These are phyloP conservation scores for Alectoris magna DNA, from an alignment of 2,797 vertebrate genomes.

Conservation along the genomic window DNA sequence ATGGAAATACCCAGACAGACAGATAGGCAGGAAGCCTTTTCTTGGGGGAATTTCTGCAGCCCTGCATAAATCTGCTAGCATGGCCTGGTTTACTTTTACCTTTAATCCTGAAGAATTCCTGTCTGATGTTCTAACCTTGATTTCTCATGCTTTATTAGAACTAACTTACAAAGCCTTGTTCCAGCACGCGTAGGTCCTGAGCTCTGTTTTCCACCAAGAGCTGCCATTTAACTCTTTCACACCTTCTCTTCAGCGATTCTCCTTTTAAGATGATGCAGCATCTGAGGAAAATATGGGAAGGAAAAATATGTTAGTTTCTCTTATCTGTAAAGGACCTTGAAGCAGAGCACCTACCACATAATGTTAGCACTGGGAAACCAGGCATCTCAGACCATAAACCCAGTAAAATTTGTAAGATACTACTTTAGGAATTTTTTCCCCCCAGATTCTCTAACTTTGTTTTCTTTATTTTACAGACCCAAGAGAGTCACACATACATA, in stretches of 20 bases:
- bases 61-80: not conserved
- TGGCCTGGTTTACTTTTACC: conserved; percentile 56
- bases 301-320: not conserved
- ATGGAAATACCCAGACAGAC: not conserved
- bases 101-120: conserved; percentile 65
- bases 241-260: not conserved
- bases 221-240: conserved; percentile 41
- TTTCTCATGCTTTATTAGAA: conserved; percentile 55
- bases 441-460: not conserved
- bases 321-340: not conserved
- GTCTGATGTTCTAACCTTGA: conserved; percentile 28
- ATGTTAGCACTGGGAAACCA: not conserved
- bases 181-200: conserved; percentile 16
- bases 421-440: not conserved
- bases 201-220: not conserved
- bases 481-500: not conserved
- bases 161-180: conserved; percentile 18
- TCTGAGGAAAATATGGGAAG: not conserved
- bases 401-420: not conserved
- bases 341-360: not conserved
- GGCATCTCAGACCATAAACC: not conserved
- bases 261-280: not conserved
- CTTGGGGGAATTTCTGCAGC: not conserved
- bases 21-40: not conserved
- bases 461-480: not conserved